Percentiles rank a stretch among this genome's conserved stretches.
phyloP scores from a whole-genome alignment of 2,888 invertebrate species.

The Trachelus troglodyta region DNA sequence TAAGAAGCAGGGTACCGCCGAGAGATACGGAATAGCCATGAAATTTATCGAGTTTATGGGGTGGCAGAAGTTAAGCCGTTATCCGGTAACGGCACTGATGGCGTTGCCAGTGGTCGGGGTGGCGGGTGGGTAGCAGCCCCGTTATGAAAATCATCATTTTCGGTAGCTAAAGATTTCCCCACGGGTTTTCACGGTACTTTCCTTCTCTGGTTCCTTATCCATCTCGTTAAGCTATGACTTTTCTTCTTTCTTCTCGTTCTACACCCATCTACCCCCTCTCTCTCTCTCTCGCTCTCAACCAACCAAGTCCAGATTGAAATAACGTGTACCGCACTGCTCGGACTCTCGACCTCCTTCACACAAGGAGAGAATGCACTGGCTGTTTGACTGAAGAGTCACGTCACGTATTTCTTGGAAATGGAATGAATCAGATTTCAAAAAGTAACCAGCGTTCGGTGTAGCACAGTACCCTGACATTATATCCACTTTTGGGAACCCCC shows the following conservation, averaged over 20 bases:
- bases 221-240: background rate
- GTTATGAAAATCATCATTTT: conserved; percentile 51
- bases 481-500: background rate
- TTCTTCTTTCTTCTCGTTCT: background rate
- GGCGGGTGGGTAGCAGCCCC: background rate
- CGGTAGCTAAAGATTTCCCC: conserved; percentile 45
- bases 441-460: background rate
- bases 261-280: background rate
- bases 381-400: background rate
- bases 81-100: conserved; percentile 2
- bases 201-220: background rate
- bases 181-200: conserved; percentile 23
- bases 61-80: conserved; percentile 43
- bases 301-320: background rate
- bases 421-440: background rate
- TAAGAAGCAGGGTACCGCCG: conserved; percentile 31
- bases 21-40: conserved; percentile 40
- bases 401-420: background rate
- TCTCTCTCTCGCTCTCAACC: background rate
- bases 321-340: background rate
- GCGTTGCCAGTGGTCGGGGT: background rate
- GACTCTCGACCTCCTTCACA: background rate
- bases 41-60: conserved; percentile 52
- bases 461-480: background rate
- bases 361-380: background rate